A percentile compares a stretch with the other conserved stretches of the same genome.
phyloP scores from a whole-genome alignment of 1,140 invertebrate genomes.

The Atta texana region DNA sequence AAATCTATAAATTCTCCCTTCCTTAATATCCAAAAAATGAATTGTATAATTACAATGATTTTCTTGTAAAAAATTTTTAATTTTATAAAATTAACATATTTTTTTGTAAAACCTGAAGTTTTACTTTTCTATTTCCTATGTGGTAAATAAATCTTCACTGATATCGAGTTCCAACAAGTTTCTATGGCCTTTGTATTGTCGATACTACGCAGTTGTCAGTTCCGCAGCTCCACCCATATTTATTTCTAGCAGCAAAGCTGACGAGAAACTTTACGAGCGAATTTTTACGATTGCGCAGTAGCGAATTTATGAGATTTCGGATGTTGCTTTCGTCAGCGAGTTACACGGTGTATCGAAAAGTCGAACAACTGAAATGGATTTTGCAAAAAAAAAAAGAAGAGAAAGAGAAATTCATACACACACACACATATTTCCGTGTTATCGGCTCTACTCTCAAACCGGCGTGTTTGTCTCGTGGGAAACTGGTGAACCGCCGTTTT shows the following conservation, averaged over 20 bases:
- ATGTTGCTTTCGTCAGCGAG: constrained; percentile 58
- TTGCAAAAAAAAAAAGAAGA: constrained; percentile 24
- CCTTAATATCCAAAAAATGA: neutral
- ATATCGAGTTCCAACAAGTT: constrained; percentile 39
- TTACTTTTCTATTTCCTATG: neutral
- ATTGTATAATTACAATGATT: neutral
- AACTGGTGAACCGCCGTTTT: constrained; percentile 74
- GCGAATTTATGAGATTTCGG: constrained; percentile 58
- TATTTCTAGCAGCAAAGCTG: constrained; percentile 29
- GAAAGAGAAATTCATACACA: constrained; percentile 36
- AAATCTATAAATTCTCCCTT: neutral
- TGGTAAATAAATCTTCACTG: constrained; percentile 19
- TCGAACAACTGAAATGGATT: constrained; percentile 54
- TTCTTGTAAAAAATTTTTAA: neutral
- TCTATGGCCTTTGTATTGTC: constrained; percentile 8
- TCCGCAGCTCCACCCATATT: constrained; percentile 51
- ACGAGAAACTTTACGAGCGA: constrained; percentile 20
- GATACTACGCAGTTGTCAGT: constrained; percentile 46
- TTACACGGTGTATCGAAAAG: constrained; percentile 52
- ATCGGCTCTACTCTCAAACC: constrained; percentile 62
- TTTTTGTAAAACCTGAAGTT: neutral
- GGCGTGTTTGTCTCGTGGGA: constrained; percentile 67
- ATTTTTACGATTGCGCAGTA: constrained; percentile 45
- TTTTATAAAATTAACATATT: neutral
- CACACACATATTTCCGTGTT: constrained; percentile 68